phyloP scores from a whole-genome alignment of 2,888 invertebrate species.

The Drosophila differens region DNA sequence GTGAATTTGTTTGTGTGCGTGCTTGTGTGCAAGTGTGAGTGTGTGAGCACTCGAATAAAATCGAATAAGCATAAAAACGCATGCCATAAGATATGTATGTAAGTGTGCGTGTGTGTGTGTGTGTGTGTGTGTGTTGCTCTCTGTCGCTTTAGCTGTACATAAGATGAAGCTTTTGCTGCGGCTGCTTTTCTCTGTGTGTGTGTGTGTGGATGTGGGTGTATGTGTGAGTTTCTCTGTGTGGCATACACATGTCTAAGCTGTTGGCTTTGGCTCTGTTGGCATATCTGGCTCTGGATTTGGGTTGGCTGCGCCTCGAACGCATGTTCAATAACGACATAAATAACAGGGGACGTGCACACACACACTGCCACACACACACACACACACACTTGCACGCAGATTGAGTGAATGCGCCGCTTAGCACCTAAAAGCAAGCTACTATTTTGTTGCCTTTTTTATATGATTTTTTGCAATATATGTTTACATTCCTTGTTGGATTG shows the following conservation, averaged over 20 bases:
- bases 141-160: constrained; percentile 57
- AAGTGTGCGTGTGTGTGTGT: constrained; percentile 22
- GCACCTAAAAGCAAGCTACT: constrained; percentile 80
- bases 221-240: constrained; percentile 51
- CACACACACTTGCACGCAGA: not conserved
- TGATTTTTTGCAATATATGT: constrained; percentile 38
- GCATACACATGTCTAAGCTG: constrained; percentile 67
- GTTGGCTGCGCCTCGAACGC: constrained; percentile 77
- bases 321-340: constrained; percentile 80
- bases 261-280: constrained; percentile 35
- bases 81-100: constrained; percentile 63
- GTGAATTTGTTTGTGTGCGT: constrained; percentile 3
- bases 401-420: constrained; percentile 43
- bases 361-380: constrained; percentile 1
- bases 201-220: constrained; percentile 24
- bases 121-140: constrained; percentile 37
- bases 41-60: constrained; percentile 77
- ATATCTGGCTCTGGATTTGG: constrained; percentile 63
- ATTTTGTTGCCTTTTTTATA: constrained; percentile 30
- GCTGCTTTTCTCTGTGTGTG: constrained; percentile 22
- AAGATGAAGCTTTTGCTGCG: constrained; percentile 48
- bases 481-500: constrained; percentile 56
- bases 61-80: constrained; percentile 79
- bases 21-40: constrained; percentile 24
- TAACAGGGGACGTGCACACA: constrained; percentile 49